A percentile compares a stretch with the other conserved stretches of the same genome.
These are phyloP conservation scores for Vombatus ursinus DNA, from an alignment of 2,113 vertebrate species.

Conservation along the genomic window DNA sequence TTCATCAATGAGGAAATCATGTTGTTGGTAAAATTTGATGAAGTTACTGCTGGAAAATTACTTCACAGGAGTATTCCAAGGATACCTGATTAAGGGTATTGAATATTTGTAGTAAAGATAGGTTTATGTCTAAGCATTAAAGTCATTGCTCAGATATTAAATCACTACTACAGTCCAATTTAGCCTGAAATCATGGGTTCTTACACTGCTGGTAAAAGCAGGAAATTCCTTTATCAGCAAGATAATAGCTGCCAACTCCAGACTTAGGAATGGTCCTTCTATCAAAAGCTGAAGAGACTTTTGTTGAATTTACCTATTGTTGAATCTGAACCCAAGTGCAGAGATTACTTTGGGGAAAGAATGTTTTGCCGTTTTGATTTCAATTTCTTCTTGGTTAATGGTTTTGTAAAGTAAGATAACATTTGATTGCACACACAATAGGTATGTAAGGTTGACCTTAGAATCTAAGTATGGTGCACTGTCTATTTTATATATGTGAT, in stretches of 20 bases:
- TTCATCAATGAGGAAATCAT: constrained; percentile 6
- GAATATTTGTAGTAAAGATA: constrained; percentile 43
- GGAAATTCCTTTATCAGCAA: not conserved
- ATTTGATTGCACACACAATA: not conserved
- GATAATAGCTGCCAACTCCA: not conserved
- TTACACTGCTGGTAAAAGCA: not conserved
- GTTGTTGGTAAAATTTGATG: constrained; percentile 49
- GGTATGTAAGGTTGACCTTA: not conserved
- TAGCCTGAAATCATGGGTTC: not conserved
- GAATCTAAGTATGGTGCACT: not conserved
- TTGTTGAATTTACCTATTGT: not conserved
- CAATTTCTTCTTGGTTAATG: constrained; percentile 33
- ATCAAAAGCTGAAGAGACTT: not conserved
- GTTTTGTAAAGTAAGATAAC: not conserved
- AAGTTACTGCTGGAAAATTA: constrained; percentile 27
- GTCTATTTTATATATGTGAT: not conserved
- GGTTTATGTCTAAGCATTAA: not conserved
- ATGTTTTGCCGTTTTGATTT: constrained; percentile 10
- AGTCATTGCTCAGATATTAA: not conserved
- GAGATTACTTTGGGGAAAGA: constrained; percentile 25
- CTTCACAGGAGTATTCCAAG: not conserved
- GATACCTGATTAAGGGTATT: constrained; percentile 27
- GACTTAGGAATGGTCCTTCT: constrained; percentile 16
- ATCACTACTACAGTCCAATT: constrained; percentile 3
- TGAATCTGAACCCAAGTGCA: constrained; percentile 11